These are phyloP conservation scores for Eurois occulta DNA, from an alignment of 2,888 invertebrate species.

Conservation along the genomic window DNA sequence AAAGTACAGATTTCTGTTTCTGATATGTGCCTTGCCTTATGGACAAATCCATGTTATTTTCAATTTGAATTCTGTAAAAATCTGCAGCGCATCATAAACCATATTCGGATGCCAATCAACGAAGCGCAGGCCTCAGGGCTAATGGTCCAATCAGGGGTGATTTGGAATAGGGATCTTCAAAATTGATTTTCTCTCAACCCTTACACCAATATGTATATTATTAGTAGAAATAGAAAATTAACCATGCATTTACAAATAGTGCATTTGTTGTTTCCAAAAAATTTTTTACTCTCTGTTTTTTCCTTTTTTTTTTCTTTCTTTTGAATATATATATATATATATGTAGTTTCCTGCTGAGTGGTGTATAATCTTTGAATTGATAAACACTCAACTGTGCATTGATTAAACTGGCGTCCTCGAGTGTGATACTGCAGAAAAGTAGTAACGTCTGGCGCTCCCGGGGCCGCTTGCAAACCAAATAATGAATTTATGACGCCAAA, in stretches of 20 bases:
- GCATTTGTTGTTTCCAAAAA: background rate
- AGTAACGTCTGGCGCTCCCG: background rate
- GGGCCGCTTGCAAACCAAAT: background rate
- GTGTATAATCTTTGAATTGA: background rate
- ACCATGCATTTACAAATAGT: background rate
- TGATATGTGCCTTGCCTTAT: background rate
- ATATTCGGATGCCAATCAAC: conserved; percentile 9
- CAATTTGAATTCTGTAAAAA: conserved; percentile 10
- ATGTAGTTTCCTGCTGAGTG: background rate
- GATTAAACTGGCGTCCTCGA: background rate
- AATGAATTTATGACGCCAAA: background rate
- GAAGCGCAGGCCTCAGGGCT: background rate
- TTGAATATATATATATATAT: background rate
- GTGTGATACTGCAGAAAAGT: background rate
- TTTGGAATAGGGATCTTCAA: background rate
- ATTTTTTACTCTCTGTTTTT: background rate
- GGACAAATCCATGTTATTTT: background rate
- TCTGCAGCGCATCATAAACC: background rate
- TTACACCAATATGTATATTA: background rate
- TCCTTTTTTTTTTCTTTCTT: background rate
- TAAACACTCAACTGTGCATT: background rate
- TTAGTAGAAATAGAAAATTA: background rate
- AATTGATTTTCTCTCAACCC: background rate
- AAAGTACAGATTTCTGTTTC: background rate
- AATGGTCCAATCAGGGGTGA: conserved; percentile 18